Evolutionary conservation across 2,888 invertebrate genomes (phyloP).

Genomic region (Ormyrus thymus): DNA sequence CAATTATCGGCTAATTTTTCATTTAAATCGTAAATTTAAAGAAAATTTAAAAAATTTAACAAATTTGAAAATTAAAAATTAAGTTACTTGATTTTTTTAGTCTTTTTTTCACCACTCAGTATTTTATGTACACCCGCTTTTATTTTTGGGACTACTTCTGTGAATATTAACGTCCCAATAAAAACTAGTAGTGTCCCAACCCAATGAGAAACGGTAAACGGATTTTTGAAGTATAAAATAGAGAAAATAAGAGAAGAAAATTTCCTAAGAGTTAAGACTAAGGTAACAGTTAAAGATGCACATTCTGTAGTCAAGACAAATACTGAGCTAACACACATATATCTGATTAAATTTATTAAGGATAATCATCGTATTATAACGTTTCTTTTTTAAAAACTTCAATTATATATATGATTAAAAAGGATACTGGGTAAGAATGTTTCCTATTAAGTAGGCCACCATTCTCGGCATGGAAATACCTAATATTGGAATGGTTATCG

Average conservation of each 20-base stretch:
- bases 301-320: slow-evolving; percentile 96
- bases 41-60: neutral
- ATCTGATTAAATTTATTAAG: slow-evolving; percentile 75
- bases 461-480: slow-evolving; percentile 83
- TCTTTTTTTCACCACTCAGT: slow-evolving; percentile 25
- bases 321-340: slow-evolving; percentile 95
- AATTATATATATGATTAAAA: slow-evolving; percentile 58
- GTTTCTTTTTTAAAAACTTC: neutral
- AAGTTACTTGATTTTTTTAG: slow-evolving; percentile 4
- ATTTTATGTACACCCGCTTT: slow-evolving; percentile 54
- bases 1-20: neutral
- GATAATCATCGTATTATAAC: slow-evolving; percentile 42
- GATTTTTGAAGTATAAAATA: slow-evolving; percentile 94
- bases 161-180: slow-evolving; percentile 93
- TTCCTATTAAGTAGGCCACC: slow-evolving; percentile 86
- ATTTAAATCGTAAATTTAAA: slow-evolving; percentile 7
- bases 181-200: slow-evolving; percentile 93
- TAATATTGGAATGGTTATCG: slow-evolving; percentile 78
- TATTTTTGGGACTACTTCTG: slow-evolving; percentile 82
- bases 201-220: slow-evolving; percentile 95
- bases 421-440: slow-evolving; percentile 91
- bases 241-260: slow-evolving; percentile 97
- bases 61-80: neutral
- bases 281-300: slow-evolving; percentile 93
- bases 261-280: slow-evolving; percentile 96